Evolutionary conservation across 1,140 invertebrate genomes (phyloP).

Genomic region (Danaus plexippus): DNA sequence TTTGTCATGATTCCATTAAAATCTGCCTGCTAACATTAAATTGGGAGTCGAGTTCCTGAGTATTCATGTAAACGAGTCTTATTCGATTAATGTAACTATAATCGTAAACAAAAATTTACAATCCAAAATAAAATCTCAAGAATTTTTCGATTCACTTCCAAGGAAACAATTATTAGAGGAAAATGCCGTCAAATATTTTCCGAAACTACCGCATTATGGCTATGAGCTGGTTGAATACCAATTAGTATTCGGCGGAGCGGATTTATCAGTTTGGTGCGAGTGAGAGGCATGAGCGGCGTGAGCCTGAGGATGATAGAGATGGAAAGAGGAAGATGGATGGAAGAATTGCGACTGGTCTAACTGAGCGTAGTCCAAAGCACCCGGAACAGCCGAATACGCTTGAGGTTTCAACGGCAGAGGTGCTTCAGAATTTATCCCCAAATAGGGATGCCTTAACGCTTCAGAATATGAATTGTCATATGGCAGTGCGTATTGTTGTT

Average conservation of each 20-base stretch:
- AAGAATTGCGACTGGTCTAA: slow-evolving; percentile 89
- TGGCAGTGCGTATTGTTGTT: slow-evolving; percentile 76
- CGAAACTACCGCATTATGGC: slow-evolving; percentile 40
- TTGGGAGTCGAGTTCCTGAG: not conserved
- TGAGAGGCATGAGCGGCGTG: slow-evolving; percentile 69
- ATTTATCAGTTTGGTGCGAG: slow-evolving; percentile 67
- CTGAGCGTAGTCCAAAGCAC: slow-evolving; percentile 70
- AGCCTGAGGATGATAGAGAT: slow-evolving; percentile 86
- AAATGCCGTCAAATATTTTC: slow-evolving; percentile 17
- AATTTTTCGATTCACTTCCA: slow-evolving; percentile 4
- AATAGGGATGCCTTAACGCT: slow-evolving; percentile 72
- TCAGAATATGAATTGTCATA: slow-evolving; percentile 66
- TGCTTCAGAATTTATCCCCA: slow-evolving; percentile 67
- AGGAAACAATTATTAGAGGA: slow-evolving; percentile 12
- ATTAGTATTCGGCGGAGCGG: slow-evolving; percentile 74
- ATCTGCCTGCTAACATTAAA: not conserved
- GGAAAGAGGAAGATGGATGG: slow-evolving; percentile 85
- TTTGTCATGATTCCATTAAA: slow-evolving; percentile 5
- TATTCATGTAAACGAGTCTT: not conserved
- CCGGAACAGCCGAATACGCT: slow-evolving; percentile 78
- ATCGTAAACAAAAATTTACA: slow-evolving; percentile 1
- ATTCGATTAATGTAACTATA: not conserved
- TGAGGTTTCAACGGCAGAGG: slow-evolving; percentile 92
- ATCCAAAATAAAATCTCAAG: slow-evolving; percentile 3
- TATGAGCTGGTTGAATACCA: slow-evolving; percentile 87